A percentile compares a stretch with the other conserved stretches of the same genome.
phyloP scores from a whole-genome alignment of 2,113 vertebrate species.

The Leucoraja erinaceus region DNA sequence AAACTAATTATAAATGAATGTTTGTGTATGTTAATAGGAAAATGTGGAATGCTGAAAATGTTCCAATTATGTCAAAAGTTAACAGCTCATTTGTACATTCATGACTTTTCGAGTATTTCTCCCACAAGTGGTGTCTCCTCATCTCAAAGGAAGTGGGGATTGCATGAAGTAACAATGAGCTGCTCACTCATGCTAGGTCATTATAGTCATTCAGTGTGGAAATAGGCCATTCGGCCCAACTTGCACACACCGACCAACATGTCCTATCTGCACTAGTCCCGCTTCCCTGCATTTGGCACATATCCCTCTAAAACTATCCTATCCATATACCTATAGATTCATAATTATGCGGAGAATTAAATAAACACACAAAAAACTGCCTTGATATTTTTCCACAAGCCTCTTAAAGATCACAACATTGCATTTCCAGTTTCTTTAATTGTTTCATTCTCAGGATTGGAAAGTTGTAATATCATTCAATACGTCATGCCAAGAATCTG shows the following conservation, averaged over 20 bases:
- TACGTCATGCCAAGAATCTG: too few species aligned
- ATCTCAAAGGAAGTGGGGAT: not conserved
- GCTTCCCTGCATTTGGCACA: too few species aligned
- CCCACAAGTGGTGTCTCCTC: not conserved
- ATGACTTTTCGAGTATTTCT: not conserved
- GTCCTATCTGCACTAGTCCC: too few species aligned
- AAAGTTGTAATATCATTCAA: not conserved
- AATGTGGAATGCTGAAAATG: not conserved
- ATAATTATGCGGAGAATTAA: not conserved
- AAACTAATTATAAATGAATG: constrained; percentile 9
- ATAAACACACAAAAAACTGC: not conserved
- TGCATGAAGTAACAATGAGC: not conserved
- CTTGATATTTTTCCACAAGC: constrained; percentile 10
- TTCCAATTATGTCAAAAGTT: not conserved
- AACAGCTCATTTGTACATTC: constrained; percentile 1
- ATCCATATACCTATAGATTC: too few species aligned
- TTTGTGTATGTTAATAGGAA: not conserved
- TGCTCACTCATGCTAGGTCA: not conserved
- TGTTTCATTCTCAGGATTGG: not conserved
- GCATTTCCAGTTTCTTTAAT: not conserved
- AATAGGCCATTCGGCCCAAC: too few species aligned
- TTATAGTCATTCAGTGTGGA: too few species aligned
- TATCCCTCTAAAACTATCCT: too few species aligned
- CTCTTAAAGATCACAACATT: constrained; percentile 13
- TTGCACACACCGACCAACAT: too few species aligned